Evolutionary conservation across 2,797 vertebrate genomes (phyloP), one percentile per base, ranked within the genome.

Genomic region (Dicrostonyx torquatus): DNA sequence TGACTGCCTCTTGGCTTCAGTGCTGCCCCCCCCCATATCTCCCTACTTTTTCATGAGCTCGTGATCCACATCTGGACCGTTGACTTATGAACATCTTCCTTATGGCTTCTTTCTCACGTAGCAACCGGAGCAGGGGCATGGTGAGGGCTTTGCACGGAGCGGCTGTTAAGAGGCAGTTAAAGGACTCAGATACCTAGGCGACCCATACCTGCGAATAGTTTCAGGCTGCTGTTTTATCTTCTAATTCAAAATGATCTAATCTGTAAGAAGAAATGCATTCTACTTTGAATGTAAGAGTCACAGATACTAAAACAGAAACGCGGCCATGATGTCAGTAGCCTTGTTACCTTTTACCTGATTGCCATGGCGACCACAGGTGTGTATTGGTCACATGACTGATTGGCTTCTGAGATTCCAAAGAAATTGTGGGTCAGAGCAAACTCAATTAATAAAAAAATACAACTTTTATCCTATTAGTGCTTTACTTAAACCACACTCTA

Each of bases 61-160:
- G 40, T 90, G 78, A 93, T 26, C 64, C 55, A 93, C 88, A 86
- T 96, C 85, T 58, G 87, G 64, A 80, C 50, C 60, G 43, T 53
- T 62, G 26, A 76, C 92, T 86, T 87, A 14, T 45, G 68, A 45
- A 86, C 75, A 55, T 24, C 7, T 37, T 26, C 68, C 50, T n/a
- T 85, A 24, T 37, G 82, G 68, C 29, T n/a, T 89, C 50, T 93
- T 43, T 84, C 88, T 93, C 45, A 37, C 22, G 88, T 37, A 78
- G 9, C 48, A 50, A 48, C 20, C 14, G 50, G 76, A 50, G 40
- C 79, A 58, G 64, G 72, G 70, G 29, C 45, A 12, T 6, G 37
- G 37, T 64, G 78, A 84, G 37, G 60, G 40, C 17, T 58, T 60
- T 66, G 70, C 48, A 89, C 50, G 18, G n/a, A 64, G 13, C 17